Base-by-base conservation (phyloP, 2,797 vertebrate species). In the Tolypeutes matacus region DNA sequence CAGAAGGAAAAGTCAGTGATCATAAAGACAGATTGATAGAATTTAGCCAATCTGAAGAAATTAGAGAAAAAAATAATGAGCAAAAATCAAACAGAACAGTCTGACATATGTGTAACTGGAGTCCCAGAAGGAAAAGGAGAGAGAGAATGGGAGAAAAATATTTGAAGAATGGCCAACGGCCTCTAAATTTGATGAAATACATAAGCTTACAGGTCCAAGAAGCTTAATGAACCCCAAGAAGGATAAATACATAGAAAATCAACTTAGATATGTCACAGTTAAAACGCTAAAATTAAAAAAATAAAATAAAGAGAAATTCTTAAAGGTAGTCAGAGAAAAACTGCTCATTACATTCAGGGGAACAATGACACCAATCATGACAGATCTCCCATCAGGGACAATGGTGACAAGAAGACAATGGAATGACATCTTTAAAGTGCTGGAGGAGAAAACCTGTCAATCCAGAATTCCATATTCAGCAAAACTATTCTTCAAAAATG, bases 401-500 rank as follows among this genome's bases (percentile, higher is more conserved):
- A 56, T 2, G 17, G 58, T 4, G 15, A 65, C 29, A 21, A 82
- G 58, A 36, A 75, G 69, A 58, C 69, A 82, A 81, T 21, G 51
- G 39, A 58, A 25, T 7, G 20, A 20, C 64, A 53, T 64, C 49
- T 8, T 25, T 14, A 73, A 56, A 4, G 13, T 42, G 67, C 17
- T 53, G 67, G 46, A 27, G 9, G 20, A 1, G 62, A 31, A 60
- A 51, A 46, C 15, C 46, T 56, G 25, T 7, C 77, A 75, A 51
- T 29, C 29, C 36, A 65, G 29, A 65, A 69, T 58, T 69, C 72
- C 23, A 31, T 46, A 76, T 56, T 51, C 72, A 78, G 42, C 1
- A 80, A 87, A 64, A 81, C 29, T 72, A 72, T 69, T 87, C 56
- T 81, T 29, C 56, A 42, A 81, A 93, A 93, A 62, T 46, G 56